Evolutionary conservation across 2,888 invertebrate species (phyloP).

Genomic region (Folsomia manolachei): DNA sequence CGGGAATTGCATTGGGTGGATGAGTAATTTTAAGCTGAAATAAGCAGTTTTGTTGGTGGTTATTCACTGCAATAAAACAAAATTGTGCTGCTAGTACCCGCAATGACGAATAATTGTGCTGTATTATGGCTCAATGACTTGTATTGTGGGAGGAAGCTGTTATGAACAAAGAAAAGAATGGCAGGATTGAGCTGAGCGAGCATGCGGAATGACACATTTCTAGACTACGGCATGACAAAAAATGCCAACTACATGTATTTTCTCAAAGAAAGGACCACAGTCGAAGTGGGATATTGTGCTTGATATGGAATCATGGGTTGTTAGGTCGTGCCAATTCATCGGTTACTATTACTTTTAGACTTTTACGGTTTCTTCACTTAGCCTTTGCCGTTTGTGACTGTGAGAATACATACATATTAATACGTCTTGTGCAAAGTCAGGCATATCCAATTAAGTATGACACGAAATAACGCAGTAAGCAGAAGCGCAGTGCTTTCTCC

Average conservation of each 20-base stretch:
- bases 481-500: slow-evolving; percentile 10
- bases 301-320: not conserved
- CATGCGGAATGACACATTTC: slow-evolving; percentile 18
- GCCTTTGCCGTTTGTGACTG: slow-evolving; percentile 10
- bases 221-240: not conserved
- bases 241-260: no score
- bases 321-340: slow-evolving; percentile 22
- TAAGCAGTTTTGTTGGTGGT: not conserved
- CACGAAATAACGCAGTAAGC: not conserved
- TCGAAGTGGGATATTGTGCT: not conserved
- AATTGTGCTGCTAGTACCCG: no score
- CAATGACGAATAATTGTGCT: no score
- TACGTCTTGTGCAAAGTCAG: slow-evolving; percentile 16
- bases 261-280: not conserved
- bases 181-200: not conserved
- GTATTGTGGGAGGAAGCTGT: no score
- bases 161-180: not conserved
- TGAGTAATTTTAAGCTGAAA: not conserved
- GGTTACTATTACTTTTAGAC: slow-evolving; percentile 1
- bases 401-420: slow-evolving; percentile 13
- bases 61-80: no score
- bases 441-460: slow-evolving; percentile 19
- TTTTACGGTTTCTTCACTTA: slow-evolving; percentile 20
- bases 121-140: no score
- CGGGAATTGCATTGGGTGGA: no score